Evolutionary conservation across 1,140 invertebrate genomes (phyloP).

Genomic region (Pseudomyrmex gracilis): DNA sequence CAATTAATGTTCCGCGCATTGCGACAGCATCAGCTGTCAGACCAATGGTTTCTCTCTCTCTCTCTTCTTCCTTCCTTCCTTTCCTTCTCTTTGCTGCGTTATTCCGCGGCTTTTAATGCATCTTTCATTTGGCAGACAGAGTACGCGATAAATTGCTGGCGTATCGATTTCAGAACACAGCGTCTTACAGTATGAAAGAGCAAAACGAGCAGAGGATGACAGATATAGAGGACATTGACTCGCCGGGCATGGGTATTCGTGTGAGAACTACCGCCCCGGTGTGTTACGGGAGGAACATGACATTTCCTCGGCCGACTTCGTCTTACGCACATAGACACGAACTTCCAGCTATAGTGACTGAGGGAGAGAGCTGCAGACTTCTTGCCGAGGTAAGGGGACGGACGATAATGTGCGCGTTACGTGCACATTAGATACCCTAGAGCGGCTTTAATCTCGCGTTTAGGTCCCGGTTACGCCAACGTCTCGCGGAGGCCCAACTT

Average conservation of each 20-base stretch:
- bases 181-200: constrained; percentile 84
- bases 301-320: constrained; percentile 87
- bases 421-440: neutral
- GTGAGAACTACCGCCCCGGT: constrained; percentile 80
- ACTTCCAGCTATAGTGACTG: constrained; percentile 88
- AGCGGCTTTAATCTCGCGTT: constrained; percentile 12
- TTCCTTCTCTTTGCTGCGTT: neutral
- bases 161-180: constrained; percentile 83
- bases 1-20: constrained; percentile 36
- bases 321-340: constrained; percentile 85
- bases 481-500: neutral
- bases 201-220: constrained; percentile 81
- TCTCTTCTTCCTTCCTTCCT: neutral
- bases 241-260: constrained; percentile 74
- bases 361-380: constrained; percentile 86
- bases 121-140: constrained; percentile 41
- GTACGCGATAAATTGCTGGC: constrained; percentile 54
- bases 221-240: constrained; percentile 79
- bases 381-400: constrained; percentile 79
- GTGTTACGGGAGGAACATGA: constrained; percentile 87
- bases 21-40: neutral
- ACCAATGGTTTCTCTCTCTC: too few relatives aligned
- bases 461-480: neutral
- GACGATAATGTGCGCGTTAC: neutral
- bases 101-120: constrained; percentile 47